These are phyloP conservation scores for Cariama cristata DNA, from an alignment of 2,113 vertebrate species.

Conservation along the genomic window DNA sequence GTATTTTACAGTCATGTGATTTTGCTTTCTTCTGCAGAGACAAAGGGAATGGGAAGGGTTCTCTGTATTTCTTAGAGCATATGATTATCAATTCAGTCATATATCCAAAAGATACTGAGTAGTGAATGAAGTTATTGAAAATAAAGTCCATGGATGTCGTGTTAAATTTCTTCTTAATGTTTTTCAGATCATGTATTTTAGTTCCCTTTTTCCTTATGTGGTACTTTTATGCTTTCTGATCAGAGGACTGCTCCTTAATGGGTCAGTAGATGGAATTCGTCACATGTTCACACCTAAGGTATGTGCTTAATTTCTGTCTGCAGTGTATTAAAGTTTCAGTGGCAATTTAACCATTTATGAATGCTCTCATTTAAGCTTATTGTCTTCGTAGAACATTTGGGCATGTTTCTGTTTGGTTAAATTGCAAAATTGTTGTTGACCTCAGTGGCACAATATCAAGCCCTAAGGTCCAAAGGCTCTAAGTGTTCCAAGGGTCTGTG, in stretches of 20 bases:
- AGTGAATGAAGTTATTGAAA: neutral
- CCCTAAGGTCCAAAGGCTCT: neutral
- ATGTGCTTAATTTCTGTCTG: conserved; percentile 10
- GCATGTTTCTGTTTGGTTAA: neutral
- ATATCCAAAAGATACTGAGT: neutral
- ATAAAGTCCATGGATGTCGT: neutral
- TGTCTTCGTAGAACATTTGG: neutral
- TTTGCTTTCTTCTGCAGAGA: neutral
- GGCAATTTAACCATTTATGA: neutral
- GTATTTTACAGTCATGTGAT: neutral
- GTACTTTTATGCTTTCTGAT: conserved; percentile 95
- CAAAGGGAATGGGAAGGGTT: neutral
- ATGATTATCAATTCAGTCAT: neutral
- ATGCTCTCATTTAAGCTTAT: neutral
- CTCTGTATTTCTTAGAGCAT: neutral
- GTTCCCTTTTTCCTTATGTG: conserved; percentile 94
- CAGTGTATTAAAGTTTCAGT: neutral
- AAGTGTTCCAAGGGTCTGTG: neutral
- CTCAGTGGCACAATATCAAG: neutral
- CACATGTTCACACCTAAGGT: conserved; percentile 99
- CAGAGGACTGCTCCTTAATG: conserved; percentile 89
- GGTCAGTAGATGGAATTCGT: conserved; percentile 91
- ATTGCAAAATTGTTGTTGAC: neutral
- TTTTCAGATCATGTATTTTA: conserved; percentile 97
- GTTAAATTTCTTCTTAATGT: conserved; percentile 7